Evolutionary conservation across 2,888 invertebrate genomes (phyloP), one percentile per base, ranked within the genome.

Genomic region (Brachypterus glaber): DNA sequence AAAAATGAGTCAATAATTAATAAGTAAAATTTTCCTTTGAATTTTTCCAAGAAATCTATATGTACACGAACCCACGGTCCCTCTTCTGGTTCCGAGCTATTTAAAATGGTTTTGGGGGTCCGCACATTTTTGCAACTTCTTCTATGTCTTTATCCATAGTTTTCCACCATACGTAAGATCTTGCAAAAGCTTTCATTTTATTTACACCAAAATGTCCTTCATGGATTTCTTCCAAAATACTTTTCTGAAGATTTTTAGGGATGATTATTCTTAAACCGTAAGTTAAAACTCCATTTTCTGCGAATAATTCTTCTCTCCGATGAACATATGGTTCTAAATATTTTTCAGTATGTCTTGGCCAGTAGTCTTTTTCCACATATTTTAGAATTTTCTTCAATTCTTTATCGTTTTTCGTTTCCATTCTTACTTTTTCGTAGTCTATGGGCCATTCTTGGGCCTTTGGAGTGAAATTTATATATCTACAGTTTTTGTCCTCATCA

Each of bases 31-130:
- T 33, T 21, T 15, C 26, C 26, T 12, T 34, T 35, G 8, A 37
- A n/a, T 3, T 32, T 32, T 24, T 33, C 37, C 5, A 37, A n/a
- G 12, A 33, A 39, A 29, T 39, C 39, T 47, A 95, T 95, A 70
- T 93, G 92, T 52, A 76, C 95, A 32, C 31, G n/a, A 11, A 32
- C 31, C n/a, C 16, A 33, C 9, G 37, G 33, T 4, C 16, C 13
- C 12, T 9, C 11, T 13, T 32, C 21, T 24, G 17, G 9, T 12
- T 24, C 25, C 37, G 33, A 37, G 4, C 33, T 24, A 21, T 25
- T 37, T 21, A 37, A 13, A 12, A 13, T n/a, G 2, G 13, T 26
- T 14, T 25, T 33, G 15, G 39, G 39, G 13, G 33, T 4, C 3
- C 14, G 24, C 39, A 36, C 4, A 11, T 9, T 17, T 36, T 39